Base-by-base conservation (phyloP, 2,797 vertebrate species). In the Silurus aristotelis region DNA sequence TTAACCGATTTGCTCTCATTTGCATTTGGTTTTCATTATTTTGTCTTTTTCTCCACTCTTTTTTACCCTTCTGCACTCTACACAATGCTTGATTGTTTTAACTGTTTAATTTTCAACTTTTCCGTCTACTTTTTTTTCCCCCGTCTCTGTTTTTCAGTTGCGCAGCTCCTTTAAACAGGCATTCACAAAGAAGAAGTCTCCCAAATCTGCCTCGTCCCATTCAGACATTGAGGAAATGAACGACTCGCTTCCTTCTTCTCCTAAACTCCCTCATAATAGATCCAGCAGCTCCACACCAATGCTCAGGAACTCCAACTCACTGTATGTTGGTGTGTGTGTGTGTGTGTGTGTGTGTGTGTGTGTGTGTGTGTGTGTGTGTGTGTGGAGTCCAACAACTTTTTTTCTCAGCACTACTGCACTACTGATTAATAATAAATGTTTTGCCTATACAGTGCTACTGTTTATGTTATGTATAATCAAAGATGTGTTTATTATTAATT, bases 151-250 rank as follows among this genome's bases (percentile, higher is more conserved):
- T 86, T 80, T 78, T 12, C 95, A 99, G 98, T 92, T 99, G 75
- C 95, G 98, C 88, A 99, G 98, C 92, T 99, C 98, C 92, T 99
- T 99, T 96, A 99, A 99, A 92, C 98, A 99, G 94, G 98, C 98
- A 2, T 99, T 99, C 86, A 97, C 96, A 84, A 99, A 99, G 92
- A 99, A 99, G 95, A 99, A 99, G 84, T 99, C 98, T 46, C 98
- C 97, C 5, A 99, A 99, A 92, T 99, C 98, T 0, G 98, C 98
- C 0, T 99, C 98, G 25, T 99, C 98, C 84, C 98, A 99, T 91
- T 99, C 98, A 0, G 98, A 99, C 91, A 99, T 99, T 6, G 98
- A 99, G 92, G 98, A 99, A 94, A 99, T 99, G 97, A 99, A 97
- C 0, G 98, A 99, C 15, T 99, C 98, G 0, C 87, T 99, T 76